A percentile compares a stretch with the other conserved stretches of the same genome.
phyloP scores from a whole-genome alignment of 2,797 vertebrate species.

The Cygnus olor region DNA sequence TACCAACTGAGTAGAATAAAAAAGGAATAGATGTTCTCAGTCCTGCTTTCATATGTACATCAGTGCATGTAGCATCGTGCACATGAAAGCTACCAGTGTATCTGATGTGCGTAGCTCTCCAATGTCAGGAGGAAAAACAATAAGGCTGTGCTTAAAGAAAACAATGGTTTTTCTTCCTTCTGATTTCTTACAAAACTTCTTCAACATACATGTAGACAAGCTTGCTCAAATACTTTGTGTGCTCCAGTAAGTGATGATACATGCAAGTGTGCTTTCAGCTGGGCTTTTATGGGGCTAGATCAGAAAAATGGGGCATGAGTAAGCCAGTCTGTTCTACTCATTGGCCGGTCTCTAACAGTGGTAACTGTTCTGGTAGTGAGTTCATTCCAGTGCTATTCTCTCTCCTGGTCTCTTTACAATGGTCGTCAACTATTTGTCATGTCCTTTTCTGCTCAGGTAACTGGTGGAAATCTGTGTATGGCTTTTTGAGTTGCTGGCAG shows the following conservation, averaged over 20 bases:
- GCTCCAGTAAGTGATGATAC: background rate
- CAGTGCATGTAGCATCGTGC: fast-evolving
- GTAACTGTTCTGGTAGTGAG: background rate
- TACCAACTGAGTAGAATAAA: background rate
- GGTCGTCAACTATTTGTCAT: background rate
- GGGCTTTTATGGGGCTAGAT: background rate
- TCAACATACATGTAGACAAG: background rate
- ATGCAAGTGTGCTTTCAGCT: background rate
- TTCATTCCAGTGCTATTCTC: background rate
- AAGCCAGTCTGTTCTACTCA: background rate
- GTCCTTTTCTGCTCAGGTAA: background rate
- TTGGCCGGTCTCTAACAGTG: background rate
- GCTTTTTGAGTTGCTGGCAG: background rate
- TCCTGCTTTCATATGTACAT: background rate
- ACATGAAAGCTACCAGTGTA: background rate
- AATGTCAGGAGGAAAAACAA: background rate
- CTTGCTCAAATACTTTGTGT: background rate
- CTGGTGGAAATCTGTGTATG: background rate
- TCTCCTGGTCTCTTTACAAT: background rate
- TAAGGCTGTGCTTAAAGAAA: background rate
- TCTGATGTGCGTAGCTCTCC: background rate
- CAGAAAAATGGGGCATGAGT: background rate
- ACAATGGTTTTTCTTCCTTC: background rate
- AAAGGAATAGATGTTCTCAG: background rate
- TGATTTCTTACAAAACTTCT: background rate